A percentile compares a stretch with the other conserved stretches of the same genome.
These are phyloP conservation scores for Chaenodraco wilsoni DNA, from an alignment of 2,797 vertebrate genomes.

Conservation along the genomic window DNA sequence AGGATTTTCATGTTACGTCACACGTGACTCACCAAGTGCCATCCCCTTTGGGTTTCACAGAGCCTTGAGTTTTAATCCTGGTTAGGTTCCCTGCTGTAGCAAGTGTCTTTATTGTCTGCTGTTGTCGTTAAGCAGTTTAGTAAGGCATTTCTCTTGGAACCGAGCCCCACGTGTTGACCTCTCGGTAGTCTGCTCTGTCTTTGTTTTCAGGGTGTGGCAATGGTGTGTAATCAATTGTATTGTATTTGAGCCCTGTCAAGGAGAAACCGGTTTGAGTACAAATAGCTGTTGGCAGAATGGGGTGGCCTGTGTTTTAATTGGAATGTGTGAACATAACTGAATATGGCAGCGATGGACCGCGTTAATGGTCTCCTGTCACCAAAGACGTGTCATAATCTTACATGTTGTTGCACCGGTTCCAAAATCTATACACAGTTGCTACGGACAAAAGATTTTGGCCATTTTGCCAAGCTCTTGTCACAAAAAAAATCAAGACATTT, in stretches of 20 bases:
- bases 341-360: slow-evolving; percentile 47
- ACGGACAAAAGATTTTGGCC: slow-evolving; percentile 1
- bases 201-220: slow-evolving; percentile 21
- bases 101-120: neutral
- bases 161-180: neutral
- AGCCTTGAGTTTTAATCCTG: slow-evolving; percentile 13
- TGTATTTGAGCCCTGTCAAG: slow-evolving; percentile 20
- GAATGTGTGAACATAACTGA: slow-evolving; percentile 62
- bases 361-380: slow-evolving; percentile 17
- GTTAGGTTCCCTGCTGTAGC: slow-evolving; percentile 9
- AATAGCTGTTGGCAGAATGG: slow-evolving; percentile 56
- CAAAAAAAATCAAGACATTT: neutral
- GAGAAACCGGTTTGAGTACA: slow-evolving; percentile 49
- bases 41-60: slow-evolving; percentile 6
- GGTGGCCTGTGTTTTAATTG: slow-evolving; percentile 50
- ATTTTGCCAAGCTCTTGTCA: neutral
- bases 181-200: neutral
- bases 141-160: neutral
- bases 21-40: slow-evolving; percentile 17
- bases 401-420: slow-evolving; percentile 4
- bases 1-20: slow-evolving; percentile 62
- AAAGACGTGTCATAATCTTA: slow-evolving; percentile 5
- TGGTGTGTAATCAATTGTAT: neutral
- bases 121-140: slow-evolving; percentile 17
- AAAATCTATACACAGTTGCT: neutral